Base-by-base conservation (phyloP, 1,140 invertebrate species). In the Gonioctena quinquepunctata region DNA sequence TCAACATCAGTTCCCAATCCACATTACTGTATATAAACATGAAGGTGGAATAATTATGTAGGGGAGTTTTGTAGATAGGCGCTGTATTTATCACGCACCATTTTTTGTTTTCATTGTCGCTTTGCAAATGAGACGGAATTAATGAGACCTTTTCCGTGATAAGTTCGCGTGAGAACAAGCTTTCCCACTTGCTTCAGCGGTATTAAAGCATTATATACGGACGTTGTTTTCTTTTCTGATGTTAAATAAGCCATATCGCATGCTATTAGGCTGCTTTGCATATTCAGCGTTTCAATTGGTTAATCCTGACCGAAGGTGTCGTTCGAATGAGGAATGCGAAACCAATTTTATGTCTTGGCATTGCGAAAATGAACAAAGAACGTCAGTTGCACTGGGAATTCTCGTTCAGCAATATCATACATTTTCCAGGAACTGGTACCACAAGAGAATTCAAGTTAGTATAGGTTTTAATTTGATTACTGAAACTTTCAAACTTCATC, bases 81-180 rank as follows among this genome's bases (percentile, higher is more conserved):
- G 16, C 33, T 42, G 33, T 42, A 42, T 42, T 42, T 42, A 42
- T 42, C 33, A 42, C 33, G 33, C 33, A 42, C 33, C 33, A n/a
- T 11, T 42, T 42, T 42, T 42, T 42, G 16, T 42, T 42, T 42
- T 42, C 33, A n/a, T 42, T 42, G 33, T 56, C 18, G 52, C 21
- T 56, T 56, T 56, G 52, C 52, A 56, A 56, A 56, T 56, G 52
- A 56, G 52, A 21, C n/a, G 13, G 18, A 56, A 56, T 56, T 21
- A 56, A 21, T 56, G 18, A 19, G 22, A 6, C 52, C 11, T 56
- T 56, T 21, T 23, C 21, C 52, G 52, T 23, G 52, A n/a, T 8
- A 8, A 11, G 18, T 19, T 56, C 52, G 52, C 52, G 52, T 56
- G 52, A 56, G 52, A 56, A 56, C 52, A 56, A 56, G 52, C 52